These are phyloP conservation scores for Hemicentrotus pulcherrimus DNA, from an alignment of 35 echinoderm and acorn worm genomes.

Conservation along the genomic window DNA sequence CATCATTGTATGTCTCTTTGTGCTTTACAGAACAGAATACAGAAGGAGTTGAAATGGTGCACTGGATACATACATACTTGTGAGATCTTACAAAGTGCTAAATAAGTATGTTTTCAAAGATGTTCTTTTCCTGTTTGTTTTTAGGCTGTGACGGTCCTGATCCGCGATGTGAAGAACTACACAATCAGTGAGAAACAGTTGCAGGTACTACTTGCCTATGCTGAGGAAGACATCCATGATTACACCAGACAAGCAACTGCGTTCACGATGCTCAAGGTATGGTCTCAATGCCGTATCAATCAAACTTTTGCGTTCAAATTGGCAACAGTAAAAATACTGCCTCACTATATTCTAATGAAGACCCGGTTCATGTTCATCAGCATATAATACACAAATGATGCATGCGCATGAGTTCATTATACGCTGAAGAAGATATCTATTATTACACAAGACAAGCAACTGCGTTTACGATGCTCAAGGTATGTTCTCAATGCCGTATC, in stretches of 20 bases:
- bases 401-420: neutral
- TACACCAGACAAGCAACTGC: constrained; percentile 90
- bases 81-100: too few species aligned
- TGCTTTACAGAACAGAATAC: too few species aligned
- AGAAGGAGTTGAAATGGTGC: too few species aligned
- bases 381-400: too few species aligned
- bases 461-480: constrained; percentile 86
- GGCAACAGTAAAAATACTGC: neutral
- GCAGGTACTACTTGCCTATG: constrained; percentile 85
- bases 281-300: neutral
- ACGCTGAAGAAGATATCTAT: constrained; percentile 92
- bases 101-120: neutral
- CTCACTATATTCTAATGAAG: neutral
- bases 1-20: too few species aligned
- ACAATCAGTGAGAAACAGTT: constrained; percentile 90
- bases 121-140: neutral
- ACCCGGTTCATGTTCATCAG: too few species aligned
- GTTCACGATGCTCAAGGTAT: constrained; percentile 87
- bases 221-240: constrained; percentile 95
- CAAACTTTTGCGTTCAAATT: neutral
- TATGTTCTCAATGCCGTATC: constrained; percentile 13
- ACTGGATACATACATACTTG: too few species aligned
- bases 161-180: constrained; percentile 80
- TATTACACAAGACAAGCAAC: constrained; percentile 88
- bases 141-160: constrained; percentile 85